Percentiles rank a stretch among this genome's conserved stretches.
Evolutionary conservation across 1,140 invertebrate genomes (phyloP).

Genomic region (Steinernema feltiae): DNA sequence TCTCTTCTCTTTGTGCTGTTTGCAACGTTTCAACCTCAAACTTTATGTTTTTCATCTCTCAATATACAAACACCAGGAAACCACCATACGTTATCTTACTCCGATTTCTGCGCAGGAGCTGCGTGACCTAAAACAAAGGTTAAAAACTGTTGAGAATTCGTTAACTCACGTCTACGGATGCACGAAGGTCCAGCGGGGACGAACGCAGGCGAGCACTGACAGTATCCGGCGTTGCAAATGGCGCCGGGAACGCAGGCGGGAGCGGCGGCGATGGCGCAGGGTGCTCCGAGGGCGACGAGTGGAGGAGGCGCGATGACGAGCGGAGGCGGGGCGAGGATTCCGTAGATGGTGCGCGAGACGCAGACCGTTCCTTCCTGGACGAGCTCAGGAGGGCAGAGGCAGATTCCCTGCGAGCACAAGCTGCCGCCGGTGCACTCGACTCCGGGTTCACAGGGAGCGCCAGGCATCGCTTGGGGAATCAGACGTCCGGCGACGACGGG

Average conservation of each 20-base stretch:
- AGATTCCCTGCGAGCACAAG: conserved; percentile 49
- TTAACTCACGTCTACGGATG: conserved; percentile 32
- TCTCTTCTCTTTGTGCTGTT: too few relatives aligned
- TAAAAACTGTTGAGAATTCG: background rate
- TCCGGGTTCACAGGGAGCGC: conserved; percentile 52
- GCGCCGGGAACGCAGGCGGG: conserved; percentile 36
- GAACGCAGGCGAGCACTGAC: conserved; percentile 36
- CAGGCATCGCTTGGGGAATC: conserved; percentile 51
- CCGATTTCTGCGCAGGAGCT: background rate
- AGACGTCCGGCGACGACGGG: conserved; percentile 47
- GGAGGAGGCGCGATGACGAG: conserved; percentile 29
- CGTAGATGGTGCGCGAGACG: conserved; percentile 47
- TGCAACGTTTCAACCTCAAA: too few relatives aligned
- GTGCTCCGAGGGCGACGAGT: conserved; percentile 37
- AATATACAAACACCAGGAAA: background rate
- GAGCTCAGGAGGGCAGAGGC: conserved; percentile 48
- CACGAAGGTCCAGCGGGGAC: conserved; percentile 31
- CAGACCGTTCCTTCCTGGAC: conserved; percentile 51
- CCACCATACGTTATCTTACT: background rate
- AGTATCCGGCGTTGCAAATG: conserved; percentile 38
- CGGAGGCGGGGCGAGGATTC: conserved; percentile 31
- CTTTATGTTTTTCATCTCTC: too few relatives aligned
- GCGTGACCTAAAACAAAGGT: background rate
- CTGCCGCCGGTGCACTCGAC: conserved; percentile 52
- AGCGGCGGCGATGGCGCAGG: conserved; percentile 25